Base-by-base conservation (phyloP, 2,113 vertebrate species). In the Stictonetta naevosa region DNA sequence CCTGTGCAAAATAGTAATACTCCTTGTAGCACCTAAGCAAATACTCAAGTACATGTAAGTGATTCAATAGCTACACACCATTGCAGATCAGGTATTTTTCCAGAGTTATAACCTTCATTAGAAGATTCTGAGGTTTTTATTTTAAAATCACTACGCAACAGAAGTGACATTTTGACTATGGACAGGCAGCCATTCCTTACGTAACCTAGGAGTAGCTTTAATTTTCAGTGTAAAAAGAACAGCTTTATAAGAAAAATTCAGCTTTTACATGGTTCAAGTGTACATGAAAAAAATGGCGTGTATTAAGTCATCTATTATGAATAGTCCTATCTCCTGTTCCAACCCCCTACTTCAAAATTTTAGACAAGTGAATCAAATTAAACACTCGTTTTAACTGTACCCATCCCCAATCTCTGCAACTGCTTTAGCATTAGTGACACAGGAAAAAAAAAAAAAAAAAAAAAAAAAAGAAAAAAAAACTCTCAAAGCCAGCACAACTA, bases 21-120 rank as follows among this genome's bases (percentile, higher is more conserved):
- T 13, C 26, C 33, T 40, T 10, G 3, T 2, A 52, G 42, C 26
- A 67, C 53, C 60, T 0, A 0, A 73, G 26, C 8, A 79, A 92
- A 73, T 40, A 72, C 1, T 2, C 29, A 66, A 31, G 25, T 31
- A 44, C 17, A 50, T 7, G 1, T 4, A 76, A 73, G 10, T 28
- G n/a, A 85, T 75, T 86, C 73, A 72, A 62, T 40, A 55, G 59
- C 63, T 73, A 44, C 14, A 21, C 16, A 33, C 11, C 25, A 36
- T 8, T 52, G 38, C 38, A 58, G 6, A 74, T 40, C 1, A 38
- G 9, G 11, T 34, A 3, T 38, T 83, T 42, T 76, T 81, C 55
- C 50, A 15, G 13, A 90, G 10, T 22, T 67, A 7, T 34, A 25
- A 60, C 33, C 22, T 59, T 29, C 36, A 81, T 34, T 4, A 28